Conservation (phyloP, 2,888 invertebrate species). For the Melanophora roralis region DNA sequence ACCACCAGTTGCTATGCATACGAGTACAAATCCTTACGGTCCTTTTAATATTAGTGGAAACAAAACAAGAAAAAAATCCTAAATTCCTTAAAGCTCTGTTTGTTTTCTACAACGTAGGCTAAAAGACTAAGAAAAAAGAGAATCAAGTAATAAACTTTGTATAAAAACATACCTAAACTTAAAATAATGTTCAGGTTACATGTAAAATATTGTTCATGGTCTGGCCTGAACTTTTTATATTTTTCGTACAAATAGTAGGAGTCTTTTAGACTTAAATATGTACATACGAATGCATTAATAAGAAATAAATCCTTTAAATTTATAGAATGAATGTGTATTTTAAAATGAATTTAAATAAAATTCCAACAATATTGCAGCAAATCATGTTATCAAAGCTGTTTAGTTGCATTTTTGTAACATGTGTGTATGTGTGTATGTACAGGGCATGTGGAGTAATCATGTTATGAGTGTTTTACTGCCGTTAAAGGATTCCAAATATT, state of each 20-base stretch:
- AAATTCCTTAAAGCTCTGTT: conserved; percentile 36
- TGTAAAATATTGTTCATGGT: conserved; percentile 46
- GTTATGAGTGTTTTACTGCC: conserved; percentile 14
- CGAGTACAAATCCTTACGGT: conserved; percentile 27
- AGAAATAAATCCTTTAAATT: conserved; percentile 40
- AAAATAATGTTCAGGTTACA: conserved; percentile 43
- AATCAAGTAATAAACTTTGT: background rate
- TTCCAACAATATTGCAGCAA: conserved; percentile 49
- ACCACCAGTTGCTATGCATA: conserved; percentile 52
- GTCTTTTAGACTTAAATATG: background rate
- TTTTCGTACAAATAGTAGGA: background rate
- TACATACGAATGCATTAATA: background rate
- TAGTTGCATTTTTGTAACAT: background rate
- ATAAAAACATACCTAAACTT: conserved; percentile 6
- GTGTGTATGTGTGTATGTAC: background rate
- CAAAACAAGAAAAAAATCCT: background rate
- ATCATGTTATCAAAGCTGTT: conserved; percentile 51
- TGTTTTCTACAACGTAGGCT: conserved; percentile 39
- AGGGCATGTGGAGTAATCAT: no score
- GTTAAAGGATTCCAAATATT: conserved; percentile 2
- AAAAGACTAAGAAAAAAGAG: conserved; percentile 1
- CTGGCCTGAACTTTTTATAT: background rate
- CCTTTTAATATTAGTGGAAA: background rate
- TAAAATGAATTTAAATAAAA: conserved; percentile 51
- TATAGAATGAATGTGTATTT: conserved; percentile 14